phyloP scores from a whole-genome alignment of 2,113 vertebrate species.

The Elephas maximus region DNA sequence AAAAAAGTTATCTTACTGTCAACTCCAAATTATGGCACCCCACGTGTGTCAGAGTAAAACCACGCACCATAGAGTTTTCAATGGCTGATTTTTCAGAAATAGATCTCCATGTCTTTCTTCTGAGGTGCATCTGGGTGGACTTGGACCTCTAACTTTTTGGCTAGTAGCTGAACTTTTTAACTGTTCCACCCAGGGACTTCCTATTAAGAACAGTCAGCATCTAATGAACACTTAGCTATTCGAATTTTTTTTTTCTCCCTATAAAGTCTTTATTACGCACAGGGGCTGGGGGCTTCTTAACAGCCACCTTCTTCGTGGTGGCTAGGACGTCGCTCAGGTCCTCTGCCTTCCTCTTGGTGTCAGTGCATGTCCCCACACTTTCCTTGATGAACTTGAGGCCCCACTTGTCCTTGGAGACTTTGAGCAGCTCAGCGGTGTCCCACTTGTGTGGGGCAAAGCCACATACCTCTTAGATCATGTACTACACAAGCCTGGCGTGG shows the following conservation, averaged over 20 bases:
- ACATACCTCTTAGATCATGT: not conserved
- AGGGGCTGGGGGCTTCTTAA: not conserved
- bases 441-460: not conserved
- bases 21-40: too few species aligned
- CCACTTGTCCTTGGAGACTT: not conserved
- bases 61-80: too few species aligned
- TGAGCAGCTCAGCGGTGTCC: not conserved
- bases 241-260: not conserved
- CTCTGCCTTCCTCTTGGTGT: not conserved
- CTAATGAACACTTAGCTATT: not conserved
- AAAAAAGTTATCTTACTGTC: too few species aligned
- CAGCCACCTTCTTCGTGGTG: not conserved
- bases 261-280: not conserved
- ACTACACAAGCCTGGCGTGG: not conserved
- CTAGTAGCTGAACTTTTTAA: too few species aligned
- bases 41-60: too few species aligned
- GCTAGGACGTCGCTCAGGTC: not conserved
- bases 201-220: not conserved
- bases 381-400: not conserved
- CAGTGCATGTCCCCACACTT: not conserved
- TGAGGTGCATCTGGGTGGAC: too few species aligned
- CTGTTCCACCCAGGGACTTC: too few species aligned
- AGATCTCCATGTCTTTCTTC: too few species aligned
- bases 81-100: too few species aligned
- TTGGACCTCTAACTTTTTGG: too few species aligned